These are phyloP conservation scores for Nebria ingens DNA, from an alignment of 1,140 invertebrate genomes.

Conservation along the genomic window DNA sequence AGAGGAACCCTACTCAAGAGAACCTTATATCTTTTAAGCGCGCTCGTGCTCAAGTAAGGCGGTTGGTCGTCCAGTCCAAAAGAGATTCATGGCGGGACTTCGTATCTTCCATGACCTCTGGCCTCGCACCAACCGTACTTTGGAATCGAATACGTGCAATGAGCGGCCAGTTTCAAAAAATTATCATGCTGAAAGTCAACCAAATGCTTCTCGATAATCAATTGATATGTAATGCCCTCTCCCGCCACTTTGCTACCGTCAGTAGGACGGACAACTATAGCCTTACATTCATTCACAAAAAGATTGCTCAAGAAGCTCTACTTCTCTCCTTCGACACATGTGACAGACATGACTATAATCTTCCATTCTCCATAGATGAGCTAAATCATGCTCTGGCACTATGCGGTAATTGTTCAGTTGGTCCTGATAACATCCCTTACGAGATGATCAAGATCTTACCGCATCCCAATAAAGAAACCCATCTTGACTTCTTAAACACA, in stretches of 20 bases:
- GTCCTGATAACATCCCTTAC: neutral
- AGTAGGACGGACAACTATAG: neutral
- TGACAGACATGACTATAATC: neutral
- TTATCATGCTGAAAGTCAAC: too few species aligned
- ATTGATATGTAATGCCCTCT: too few species aligned
- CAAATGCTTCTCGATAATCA: too few species aligned
- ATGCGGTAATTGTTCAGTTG: neutral
- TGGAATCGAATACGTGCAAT: neutral
- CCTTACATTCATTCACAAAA: neutral
- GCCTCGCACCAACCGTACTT: neutral
- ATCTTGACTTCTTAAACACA: neutral
- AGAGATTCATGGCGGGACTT: neutral
- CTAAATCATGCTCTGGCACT: neutral
- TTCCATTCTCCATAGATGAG: neutral
- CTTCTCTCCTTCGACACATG: neutral
- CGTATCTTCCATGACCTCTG: neutral
- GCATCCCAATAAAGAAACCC: neutral
- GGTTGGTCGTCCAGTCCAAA: neutral
- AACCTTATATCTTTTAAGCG: neutral
- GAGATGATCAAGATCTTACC: neutral
- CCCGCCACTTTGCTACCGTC: neutral
- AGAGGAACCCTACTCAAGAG: neutral
- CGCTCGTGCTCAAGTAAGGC: neutral
- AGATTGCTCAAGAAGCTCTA: neutral
- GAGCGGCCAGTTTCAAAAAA: too few species aligned